Base-by-base conservation (phyloP, 2,888 invertebrate species). In the Idaea aversata region DNA sequence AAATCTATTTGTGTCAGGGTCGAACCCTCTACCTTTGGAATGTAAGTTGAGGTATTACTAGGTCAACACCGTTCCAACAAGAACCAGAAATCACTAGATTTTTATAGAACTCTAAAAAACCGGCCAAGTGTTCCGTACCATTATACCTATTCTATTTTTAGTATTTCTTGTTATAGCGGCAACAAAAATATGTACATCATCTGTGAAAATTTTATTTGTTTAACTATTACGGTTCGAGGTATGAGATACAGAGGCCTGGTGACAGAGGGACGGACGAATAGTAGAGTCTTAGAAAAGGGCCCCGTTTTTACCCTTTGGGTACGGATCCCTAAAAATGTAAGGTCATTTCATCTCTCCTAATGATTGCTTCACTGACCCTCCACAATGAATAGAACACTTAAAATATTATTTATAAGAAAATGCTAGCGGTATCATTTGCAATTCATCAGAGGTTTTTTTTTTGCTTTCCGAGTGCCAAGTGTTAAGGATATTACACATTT, bases 371-470 rank as follows among this genome's bases (percentile, higher is more conserved):
- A 74, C 72, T 72, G 76, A 77, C 77, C 75, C 66, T 67, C 58
- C 68, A 73, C 68, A 76, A 76, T 74, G 70, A 72, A 75, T 74
- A 63, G 75, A 72, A 73, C 72, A 65, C 70, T 74, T 77, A 73
- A 77, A 70, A 75, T 76, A 78, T 77, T 77, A 77, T 75, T 74
- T 75, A 77, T 77, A 73, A 76, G 73, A 75, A 79, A 76, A 79
- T 75, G 72, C 66, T 70, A 69, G 69, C 66, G 75, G 72, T 75
- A 77, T 80, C 82, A 83, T 85, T 84, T 83, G 83, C 85, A 80
- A 86, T 86, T 86, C 86, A 85, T 86, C 80, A 80, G 77, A 77
- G 76, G 25, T 25, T 25, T 25, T 25, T n/a, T 79, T 80, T 80
- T 77, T 72, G 73, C 75, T 76, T 79, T 78, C 76, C 75, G 73